Evolutionary conservation across 2,113 vertebrate genomes (phyloP).

Genomic region (Stomatorhinus ivindoensis): DNA sequence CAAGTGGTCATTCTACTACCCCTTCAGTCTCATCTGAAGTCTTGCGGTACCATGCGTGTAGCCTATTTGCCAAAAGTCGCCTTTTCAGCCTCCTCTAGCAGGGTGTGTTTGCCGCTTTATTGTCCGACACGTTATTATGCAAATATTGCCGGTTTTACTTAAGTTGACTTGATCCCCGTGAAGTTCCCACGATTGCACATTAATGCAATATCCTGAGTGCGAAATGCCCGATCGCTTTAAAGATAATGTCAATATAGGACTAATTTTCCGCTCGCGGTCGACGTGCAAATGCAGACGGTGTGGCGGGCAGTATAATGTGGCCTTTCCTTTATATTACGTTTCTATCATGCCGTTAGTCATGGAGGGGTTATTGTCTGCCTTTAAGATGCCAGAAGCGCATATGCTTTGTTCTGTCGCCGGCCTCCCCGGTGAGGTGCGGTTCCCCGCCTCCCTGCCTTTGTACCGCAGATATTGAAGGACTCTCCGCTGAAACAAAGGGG

Average conservation of each 20-base stretch:
- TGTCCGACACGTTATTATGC: neutral
- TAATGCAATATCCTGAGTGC: neutral
- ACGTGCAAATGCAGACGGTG: neutral
- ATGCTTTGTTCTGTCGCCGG: neutral
- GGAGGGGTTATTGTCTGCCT: neutral
- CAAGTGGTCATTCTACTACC: neutral
- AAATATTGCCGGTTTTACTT: neutral
- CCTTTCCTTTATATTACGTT: neutral
- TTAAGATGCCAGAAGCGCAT: neutral
- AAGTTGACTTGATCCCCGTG: neutral
- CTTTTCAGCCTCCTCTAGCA: neutral
- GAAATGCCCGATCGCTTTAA: neutral
- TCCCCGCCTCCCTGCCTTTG: neutral
- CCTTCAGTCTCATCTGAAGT: neutral
- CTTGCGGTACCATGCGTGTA: neutral
- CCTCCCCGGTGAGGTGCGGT: neutral
- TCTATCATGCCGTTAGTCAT: neutral
- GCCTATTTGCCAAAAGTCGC: neutral
- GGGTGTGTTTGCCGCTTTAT: neutral
- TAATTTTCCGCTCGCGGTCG: neutral
- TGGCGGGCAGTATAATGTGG: neutral
- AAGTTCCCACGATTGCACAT: neutral
- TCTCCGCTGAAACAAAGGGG: neutral
- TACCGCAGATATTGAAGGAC: neutral
- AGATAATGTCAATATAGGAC: neutral